Evolutionary conservation across 2,888 invertebrate species (phyloP).

Genomic region (Stenodema calcarata): DNA sequence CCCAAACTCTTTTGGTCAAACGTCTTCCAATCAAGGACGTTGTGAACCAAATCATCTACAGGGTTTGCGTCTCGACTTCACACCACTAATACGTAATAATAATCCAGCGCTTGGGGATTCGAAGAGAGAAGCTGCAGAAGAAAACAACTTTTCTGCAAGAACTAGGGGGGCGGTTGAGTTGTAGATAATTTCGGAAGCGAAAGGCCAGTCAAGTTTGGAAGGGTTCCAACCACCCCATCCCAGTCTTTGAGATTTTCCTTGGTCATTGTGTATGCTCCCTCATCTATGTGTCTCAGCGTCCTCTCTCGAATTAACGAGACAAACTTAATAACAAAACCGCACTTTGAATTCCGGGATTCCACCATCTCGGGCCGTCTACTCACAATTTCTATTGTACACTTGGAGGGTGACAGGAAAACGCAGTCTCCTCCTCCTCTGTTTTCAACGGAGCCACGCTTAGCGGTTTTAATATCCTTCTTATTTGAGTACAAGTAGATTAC

Average conservation of each 20-base stretch:
- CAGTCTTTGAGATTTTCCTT: background rate
- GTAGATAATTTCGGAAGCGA: background rate
- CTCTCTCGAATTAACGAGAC: background rate
- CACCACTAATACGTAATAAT: background rate
- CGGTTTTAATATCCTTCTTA: no score
- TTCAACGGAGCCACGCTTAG: no score
- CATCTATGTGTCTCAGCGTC: background rate
- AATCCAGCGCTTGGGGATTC: background rate
- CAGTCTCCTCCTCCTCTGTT: no score
- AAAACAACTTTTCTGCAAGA: background rate
- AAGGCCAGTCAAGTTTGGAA: background rate
- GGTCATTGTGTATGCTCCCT: background rate
- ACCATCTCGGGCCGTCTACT: background rate
- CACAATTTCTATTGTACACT: background rate
- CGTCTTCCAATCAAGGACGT: no score
- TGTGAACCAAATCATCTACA: background rate
- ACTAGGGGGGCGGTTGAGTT: background rate
- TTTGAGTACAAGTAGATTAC: no score
- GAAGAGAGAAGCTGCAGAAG: background rate
- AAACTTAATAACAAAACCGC: background rate
- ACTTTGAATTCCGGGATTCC: background rate
- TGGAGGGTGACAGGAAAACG: background rate
- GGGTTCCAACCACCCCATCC: background rate
- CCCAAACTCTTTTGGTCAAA: no score
- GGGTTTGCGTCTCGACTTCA: background rate